Evolutionary conservation across 2,113 vertebrate genomes (phyloP), one percentile per base, ranked within the genome.

Genomic region (Holacanthus passer): DNA sequence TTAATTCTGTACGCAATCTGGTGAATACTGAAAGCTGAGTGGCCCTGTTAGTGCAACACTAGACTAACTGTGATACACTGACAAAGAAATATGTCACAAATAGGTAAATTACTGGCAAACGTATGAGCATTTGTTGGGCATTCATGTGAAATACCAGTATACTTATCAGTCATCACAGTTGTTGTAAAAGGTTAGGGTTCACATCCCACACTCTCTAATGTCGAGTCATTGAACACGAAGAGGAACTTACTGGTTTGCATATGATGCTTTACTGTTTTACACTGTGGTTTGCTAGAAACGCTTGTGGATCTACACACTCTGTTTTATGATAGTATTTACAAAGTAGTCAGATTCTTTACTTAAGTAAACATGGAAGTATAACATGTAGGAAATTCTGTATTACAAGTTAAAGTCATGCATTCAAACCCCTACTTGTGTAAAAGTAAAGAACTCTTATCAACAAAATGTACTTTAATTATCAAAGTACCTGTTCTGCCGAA

Each of bases 211-310:
- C 66, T 65, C 10, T 41, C 3, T 60, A 47, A 53, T 60, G 19
- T 73, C 17, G 24, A 14, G 24, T 14, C 24, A 60, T 14, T 55
- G 58, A 24, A 39, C 43, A 48, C 47, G 85, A 86, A 85, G 55
- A 73, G 73, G 83, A 88, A 81, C 50, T 48, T 6, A 11, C 3
- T n/a, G 7, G 9, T 31, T 20, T n/a, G 31, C 59, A 29, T 22
- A 2, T 16, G 1, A 11, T 52, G 41, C 31, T 68, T 76, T 20
- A 27, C 43, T 53, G 19, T 71, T 48, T 65, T 22, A 31, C 31
- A 31, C 20, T 31, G 59, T 12, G 59, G 31, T 74, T 7, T 2
- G 16, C 19, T 22, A 17, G 39, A 24, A 29, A 62, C n/a, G n/a
- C n/a, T n/a, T n/a, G n/a, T n/a, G n/a, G n/a, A n/a, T n/a, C n/a